A percentile compares a stretch with the other conserved stretches of the same genome.
phyloP scores from a whole-genome alignment of 2,113 vertebrate genomes.

The Brachyhypopomus gauderio region DNA sequence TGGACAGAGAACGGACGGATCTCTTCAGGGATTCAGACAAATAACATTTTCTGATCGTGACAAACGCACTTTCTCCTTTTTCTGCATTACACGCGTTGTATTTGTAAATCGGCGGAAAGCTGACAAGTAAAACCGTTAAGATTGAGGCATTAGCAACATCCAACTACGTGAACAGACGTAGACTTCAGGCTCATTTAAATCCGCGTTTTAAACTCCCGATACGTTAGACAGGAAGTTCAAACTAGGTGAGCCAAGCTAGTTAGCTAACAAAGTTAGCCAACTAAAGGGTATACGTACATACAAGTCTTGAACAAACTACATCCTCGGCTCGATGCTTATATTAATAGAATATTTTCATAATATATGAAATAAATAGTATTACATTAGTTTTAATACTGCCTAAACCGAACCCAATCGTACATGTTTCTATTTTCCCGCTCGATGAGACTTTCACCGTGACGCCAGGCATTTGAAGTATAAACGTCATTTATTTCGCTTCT shows the following conservation, averaged over 20 bases:
- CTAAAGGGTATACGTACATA: neutral
- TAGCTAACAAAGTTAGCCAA: slow-evolving; percentile 10
- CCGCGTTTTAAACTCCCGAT: slow-evolving; percentile 25
- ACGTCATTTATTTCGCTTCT: neutral
- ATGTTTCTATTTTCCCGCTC: slow-evolving; percentile 62
- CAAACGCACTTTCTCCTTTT: too few relatives aligned
- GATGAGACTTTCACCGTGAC: slow-evolving; percentile 36
- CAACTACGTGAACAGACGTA: neutral
- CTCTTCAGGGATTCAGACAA: neutral
- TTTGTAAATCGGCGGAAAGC: neutral
- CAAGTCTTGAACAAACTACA: too few relatives aligned
- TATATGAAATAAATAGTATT: neutral
- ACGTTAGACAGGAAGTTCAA: slow-evolving; percentile 37
- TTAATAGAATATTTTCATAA: neutral
- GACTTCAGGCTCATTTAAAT: neutral
- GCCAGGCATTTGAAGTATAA: neutral
- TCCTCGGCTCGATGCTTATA: neutral
- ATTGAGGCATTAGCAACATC: neutral
- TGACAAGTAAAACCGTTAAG: neutral
- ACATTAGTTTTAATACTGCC: neutral
- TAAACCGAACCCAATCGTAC: slow-evolving; percentile 19
- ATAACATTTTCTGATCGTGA: too few relatives aligned
- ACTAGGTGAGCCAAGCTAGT: neutral
- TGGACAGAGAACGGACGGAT: neutral
- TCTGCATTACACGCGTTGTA: neutral